Conservation (phyloP, 2,113 vertebrate species). For the Corynorhinus townsendii region DNA sequence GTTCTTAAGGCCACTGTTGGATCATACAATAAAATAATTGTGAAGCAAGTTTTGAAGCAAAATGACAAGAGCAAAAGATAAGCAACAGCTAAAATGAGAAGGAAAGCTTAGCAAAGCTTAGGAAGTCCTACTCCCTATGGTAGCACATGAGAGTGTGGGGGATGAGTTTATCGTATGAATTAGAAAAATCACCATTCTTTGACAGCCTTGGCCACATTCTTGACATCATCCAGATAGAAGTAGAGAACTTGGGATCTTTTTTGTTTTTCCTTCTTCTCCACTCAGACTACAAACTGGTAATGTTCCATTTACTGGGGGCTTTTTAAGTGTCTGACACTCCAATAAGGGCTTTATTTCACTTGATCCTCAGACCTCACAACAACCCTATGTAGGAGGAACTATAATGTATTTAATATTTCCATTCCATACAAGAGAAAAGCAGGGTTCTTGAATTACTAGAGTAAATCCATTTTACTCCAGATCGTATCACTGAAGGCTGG, state of each 20-base stretch:
- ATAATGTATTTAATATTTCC: background rate
- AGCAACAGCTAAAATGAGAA: background rate
- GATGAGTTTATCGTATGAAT: background rate
- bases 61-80: background rate
- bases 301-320: background rate
- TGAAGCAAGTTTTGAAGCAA: background rate
- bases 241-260: background rate
- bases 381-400: background rate
- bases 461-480: background rate
- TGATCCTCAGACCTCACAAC: background rate
- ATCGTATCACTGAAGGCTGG: background rate
- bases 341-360: background rate
- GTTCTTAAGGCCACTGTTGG: background rate
- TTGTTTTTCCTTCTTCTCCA: background rate
- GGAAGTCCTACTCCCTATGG: background rate
- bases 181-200: background rate
- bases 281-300: background rate
- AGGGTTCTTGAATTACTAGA: background rate
- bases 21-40: background rate
- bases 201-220: background rate
- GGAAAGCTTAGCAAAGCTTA: background rate
- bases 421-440: background rate
- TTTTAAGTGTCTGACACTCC: background rate
- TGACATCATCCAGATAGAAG: background rate
- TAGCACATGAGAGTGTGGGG: background rate